Evolutionary conservation across 2,888 invertebrate species (phyloP), one percentile per base, ranked within the genome.

Genomic region (Nasonia oneida): DNA sequence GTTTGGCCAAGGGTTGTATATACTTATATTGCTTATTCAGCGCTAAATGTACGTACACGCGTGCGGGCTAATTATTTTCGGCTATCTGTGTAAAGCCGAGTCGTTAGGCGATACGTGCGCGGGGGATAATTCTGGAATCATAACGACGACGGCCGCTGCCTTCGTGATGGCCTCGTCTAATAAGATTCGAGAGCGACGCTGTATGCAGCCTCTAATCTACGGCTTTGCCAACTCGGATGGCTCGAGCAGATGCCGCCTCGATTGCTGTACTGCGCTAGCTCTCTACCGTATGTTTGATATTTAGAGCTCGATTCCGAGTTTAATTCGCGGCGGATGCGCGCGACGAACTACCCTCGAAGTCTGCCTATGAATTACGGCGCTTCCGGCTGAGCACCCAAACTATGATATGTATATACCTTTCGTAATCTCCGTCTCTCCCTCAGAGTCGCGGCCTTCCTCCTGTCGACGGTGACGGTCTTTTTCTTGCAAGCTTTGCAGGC

Each of bases 401-500:
- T 2, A 53, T 23, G 23, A 23, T 18, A 50, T 50, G 3, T 50
- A 50, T 50, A 53, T 29, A 98, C 98, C 96, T 99, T 99, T 92
- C 99, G 95, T 81, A 99, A 95, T 87, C 99, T 95, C 89, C 99
- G 94, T 88, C 99, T 94, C 93, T 99, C 99, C 4, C 99, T 95
- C 93, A 99, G 95, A 1, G 99, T 99, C 0, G 99, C 99, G 8
- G 99, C 99, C 95, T 99, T 99, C 91, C 99, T 95, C 82, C 99
- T 95, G 94, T 99, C 99, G 12, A 99, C 97, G 0, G 98, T 97
- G 73, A 98, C 98, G 23, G 97, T 98, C 94, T 99, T 98, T 94
- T 98, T 97, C 94, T 99, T 99, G 94, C 99, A 99, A 0, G 98
- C 98, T 92, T 99, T 99, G 94, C 99, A 99, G 2, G 99, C 99